Conservation (phyloP, 92 coral and sea anemone species). For the Phymanthus crucifer region DNA sequence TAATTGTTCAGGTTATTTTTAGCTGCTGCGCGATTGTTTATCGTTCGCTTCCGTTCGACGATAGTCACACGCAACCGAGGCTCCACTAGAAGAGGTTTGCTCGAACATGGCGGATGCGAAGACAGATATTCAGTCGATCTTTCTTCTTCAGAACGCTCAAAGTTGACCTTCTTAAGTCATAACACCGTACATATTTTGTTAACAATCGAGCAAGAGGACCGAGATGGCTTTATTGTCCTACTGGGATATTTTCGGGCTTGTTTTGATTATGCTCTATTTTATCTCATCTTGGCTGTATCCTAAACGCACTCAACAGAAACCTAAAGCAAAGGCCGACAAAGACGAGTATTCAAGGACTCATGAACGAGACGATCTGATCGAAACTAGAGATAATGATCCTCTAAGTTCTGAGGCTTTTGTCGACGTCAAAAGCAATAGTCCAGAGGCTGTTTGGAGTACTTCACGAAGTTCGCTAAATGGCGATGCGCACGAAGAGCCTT, state of each 20-base stretch:
- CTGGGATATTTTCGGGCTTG: constrained; percentile 55
- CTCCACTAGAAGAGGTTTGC: constrained; percentile 13
- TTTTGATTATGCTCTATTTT: constrained; percentile 49
- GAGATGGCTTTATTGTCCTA: constrained; percentile 44
- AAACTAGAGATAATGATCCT: background rate
- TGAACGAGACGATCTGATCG: background rate
- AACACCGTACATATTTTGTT: background rate
- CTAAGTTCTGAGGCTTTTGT: background rate
- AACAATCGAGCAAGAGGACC: constrained; percentile 16
- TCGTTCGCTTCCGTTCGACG: constrained; percentile 10
- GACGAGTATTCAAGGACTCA: background rate
- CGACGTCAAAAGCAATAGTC: background rate
- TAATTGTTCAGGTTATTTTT: constrained; percentile 21
- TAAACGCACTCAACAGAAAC: constrained; percentile 12
- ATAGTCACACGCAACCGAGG: constrained; percentile 24
- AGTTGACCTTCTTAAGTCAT: background rate
- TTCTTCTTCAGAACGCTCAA: background rate
- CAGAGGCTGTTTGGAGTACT: constrained; percentile 2
- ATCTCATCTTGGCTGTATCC: constrained; percentile 40
- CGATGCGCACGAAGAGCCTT: constrained; percentile 3
- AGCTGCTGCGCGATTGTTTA: constrained; percentile 3
- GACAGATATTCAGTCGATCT: background rate
- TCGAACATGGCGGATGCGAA: constrained; percentile 30
- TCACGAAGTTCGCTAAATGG: constrained; percentile 9
- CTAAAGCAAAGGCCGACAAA: background rate